These are phyloP conservation scores for Aspiorhynchus laticeps DNA, from an alignment of 2,113 vertebrate genomes.

Conservation along the genomic window DNA sequence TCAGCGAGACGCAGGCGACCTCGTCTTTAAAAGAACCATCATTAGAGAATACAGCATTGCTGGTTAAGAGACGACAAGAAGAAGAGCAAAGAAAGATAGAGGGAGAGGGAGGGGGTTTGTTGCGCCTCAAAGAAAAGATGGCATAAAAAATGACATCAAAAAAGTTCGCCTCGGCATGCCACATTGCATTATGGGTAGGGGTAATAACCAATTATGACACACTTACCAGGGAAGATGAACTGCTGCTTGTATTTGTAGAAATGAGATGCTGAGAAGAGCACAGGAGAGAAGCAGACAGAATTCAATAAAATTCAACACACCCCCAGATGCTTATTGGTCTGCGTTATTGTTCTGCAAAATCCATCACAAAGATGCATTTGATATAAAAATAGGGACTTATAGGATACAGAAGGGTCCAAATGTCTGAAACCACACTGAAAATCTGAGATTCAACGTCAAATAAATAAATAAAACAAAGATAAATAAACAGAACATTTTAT, in stretches of 20 bases:
- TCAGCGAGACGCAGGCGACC: conserved; percentile 26
- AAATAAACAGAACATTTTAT: background rate
- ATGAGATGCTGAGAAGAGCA: conserved; percentile 85
- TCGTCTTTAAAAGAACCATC: conserved; percentile 42
- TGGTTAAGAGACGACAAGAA: conserved; percentile 28
- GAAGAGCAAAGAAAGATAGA: background rate
- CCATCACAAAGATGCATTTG: background rate
- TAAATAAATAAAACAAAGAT: background rate
- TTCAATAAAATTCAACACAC: conserved; percentile 26
- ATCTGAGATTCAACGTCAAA: background rate
- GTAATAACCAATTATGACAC: conserved; percentile 59
- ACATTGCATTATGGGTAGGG: conserved; percentile 59
- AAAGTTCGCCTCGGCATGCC: conserved; percentile 50
- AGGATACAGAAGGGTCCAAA: background rate
- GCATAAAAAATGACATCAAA: conserved; percentile 65
- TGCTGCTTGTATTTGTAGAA: conserved; percentile 99
- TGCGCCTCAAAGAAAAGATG: conserved; percentile 50
- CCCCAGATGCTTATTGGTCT: background rate
- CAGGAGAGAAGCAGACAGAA: conserved; percentile 38
- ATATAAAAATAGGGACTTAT: background rate
- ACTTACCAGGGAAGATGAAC: conserved; percentile 97
- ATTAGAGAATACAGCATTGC: conserved; percentile 41
- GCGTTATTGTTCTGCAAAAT: conserved; percentile 27
- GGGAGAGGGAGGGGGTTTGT: conserved; percentile 48
- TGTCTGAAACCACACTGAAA: background rate